Evolutionary conservation across 2,797 vertebrate species (phyloP), one percentile per base, ranked within the genome.

Genomic region (Manis javanica): DNA sequence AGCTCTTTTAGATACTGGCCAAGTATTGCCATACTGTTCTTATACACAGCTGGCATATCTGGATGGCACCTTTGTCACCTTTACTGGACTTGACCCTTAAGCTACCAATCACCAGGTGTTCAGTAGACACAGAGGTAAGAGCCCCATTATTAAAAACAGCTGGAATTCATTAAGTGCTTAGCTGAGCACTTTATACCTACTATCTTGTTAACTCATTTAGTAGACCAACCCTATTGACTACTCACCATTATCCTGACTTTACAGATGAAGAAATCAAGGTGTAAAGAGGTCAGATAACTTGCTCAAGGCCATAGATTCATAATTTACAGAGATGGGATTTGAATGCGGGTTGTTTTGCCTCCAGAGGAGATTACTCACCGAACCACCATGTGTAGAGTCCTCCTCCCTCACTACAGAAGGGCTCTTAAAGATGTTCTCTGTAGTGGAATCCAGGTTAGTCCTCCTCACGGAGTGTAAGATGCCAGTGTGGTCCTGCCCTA

Each of bases 241-340:
- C 55, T 81, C 14, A 0, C 42, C 57, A 59, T 42, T 61, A 75
- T 29, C 23, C 37, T 68, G 57, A 18, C 57, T 72, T 78, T 82
- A 68, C 19, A 57, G 64, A 46, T 29, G 63, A 96, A 88, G 86
- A 91, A 82, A 82, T 77, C 49, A 66, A 79, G 71, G 55, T 94
- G 26, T 66, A 81, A 85, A 75, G 57, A 94, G 86, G 64, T 92
- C 55, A 81, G 23, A 31, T 57, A 42, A 87, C 59, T 88, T 53
- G 59, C 29, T 64, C 15, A 39, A 37, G 55, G 59, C 57, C 10
- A 6, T 16, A 39, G 39, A 18, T 34, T 90, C n/a, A 13, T 51
- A 5, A 63, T 71, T 46, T 75, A 31, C n/a, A 49, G 68, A 83
- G 51, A 37, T 10, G 23, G 79, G 55, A 78, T 87, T 74, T 85